These are phyloP conservation scores for Acanthisitta chloris DNA, from an alignment of 2,113 vertebrate genomes.

Conservation along the genomic window DNA sequence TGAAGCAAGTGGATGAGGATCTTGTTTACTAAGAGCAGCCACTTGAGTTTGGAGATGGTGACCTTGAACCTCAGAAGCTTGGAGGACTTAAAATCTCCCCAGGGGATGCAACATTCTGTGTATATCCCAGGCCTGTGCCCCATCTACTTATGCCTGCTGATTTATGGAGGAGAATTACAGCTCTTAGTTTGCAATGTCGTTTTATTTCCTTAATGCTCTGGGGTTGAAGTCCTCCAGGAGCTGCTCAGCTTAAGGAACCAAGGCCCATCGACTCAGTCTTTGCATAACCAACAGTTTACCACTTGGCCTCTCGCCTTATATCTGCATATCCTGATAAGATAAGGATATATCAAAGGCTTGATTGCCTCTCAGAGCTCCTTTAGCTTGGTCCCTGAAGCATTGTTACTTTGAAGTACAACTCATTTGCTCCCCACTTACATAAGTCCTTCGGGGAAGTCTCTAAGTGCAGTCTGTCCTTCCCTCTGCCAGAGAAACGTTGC, in stretches of 20 bases:
- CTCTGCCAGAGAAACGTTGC: not conserved
- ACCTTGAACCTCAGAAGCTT: not conserved
- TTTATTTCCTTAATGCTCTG: not conserved
- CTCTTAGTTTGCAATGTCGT: not conserved
- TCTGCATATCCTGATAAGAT: slow-evolving; percentile 7
- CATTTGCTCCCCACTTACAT: not conserved
- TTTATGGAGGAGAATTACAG: not conserved
- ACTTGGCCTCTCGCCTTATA: not conserved
- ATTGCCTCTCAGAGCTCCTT: not conserved
- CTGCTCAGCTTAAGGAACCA: not conserved
- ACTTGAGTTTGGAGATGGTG: not conserved
- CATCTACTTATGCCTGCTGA: not conserved
- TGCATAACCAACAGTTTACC: not conserved
- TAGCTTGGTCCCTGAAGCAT: not conserved
- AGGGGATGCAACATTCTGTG: not conserved
- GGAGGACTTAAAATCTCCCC: not conserved
- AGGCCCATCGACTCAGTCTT: not conserved
- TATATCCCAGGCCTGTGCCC: not conserved
- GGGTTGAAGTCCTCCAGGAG: not conserved
- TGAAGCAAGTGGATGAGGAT: not conserved
- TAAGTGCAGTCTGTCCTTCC: not conserved
- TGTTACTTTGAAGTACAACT: slow-evolving; percentile 11
- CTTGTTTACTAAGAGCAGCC: not conserved
- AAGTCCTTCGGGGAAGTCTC: not conserved
- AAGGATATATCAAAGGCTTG: slow-evolving; percentile 12